Conservation (phyloP, 2,113 vertebrate genomes). For the Mobula birostris region DNA sequence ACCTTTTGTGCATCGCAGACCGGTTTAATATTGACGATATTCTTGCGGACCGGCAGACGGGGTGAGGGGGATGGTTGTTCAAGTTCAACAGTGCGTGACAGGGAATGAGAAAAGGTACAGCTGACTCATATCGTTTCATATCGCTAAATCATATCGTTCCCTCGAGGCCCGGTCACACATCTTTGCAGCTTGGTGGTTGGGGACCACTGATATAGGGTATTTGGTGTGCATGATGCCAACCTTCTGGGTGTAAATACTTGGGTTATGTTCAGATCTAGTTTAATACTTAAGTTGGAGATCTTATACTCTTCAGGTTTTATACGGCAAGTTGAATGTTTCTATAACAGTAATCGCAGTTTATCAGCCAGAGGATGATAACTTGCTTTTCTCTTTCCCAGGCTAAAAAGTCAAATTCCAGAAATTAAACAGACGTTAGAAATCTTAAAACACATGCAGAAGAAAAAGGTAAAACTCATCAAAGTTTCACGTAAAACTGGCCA, state of each 20-base stretch:
- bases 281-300: background rate
- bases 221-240: background rate
- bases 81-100: no score
- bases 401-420: conserved; percentile 96
- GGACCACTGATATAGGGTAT: background rate
- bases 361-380: conserved; percentile 37
- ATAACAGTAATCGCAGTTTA: background rate
- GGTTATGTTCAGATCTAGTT: background rate
- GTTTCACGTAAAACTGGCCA: background rate
- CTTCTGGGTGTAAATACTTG: background rate
- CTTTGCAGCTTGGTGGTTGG: no score
- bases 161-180: no score
- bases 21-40: no score
- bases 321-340: background rate
- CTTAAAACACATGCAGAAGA: conserved; percentile 97
- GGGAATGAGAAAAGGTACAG: no score
- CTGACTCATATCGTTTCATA: no score
- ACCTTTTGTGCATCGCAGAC: no score
- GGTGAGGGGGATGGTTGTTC: no score
- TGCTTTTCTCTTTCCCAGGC: conserved; percentile 61
- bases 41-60: no score
- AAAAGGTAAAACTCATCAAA: conserved; percentile 67
- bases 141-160: no score
- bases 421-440: conserved; percentile 98
- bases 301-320: background rate